Evolutionary conservation across 1,140 invertebrate species (phyloP).

Genomic region (Bacillus rossius): DNA sequence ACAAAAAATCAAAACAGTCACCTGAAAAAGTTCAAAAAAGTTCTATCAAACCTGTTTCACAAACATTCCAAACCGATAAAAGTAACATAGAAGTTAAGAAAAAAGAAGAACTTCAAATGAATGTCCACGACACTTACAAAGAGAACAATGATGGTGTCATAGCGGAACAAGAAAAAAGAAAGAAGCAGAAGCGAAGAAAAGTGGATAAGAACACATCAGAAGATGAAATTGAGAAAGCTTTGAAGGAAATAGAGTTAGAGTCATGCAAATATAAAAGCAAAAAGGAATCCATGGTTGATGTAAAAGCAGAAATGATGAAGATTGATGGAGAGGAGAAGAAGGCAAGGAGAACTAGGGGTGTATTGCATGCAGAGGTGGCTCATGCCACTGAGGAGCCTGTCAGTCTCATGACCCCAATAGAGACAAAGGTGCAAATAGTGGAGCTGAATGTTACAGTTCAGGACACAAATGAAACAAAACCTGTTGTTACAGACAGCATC

Average conservation of each 20-base stretch:
- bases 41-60: conserved; percentile 1
- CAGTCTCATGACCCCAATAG: conserved; percentile 33
- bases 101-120: conserved; percentile 20
- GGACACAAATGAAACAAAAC: not conserved
- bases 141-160: conserved; percentile 32
- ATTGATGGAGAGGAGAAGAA: conserved; percentile 22
- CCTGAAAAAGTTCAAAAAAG: not conserved
- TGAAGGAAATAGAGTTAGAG: conserved; percentile 46
- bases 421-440: not conserved
- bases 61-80: not conserved
- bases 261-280: conserved; percentile 4
- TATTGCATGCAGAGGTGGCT: not conserved
- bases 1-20: not conserved
- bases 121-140: conserved; percentile 30
- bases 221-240: conserved; percentile 55
- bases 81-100: not conserved
- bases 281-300: conserved; percentile 42
- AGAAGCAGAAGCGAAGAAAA: conserved; percentile 38
- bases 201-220: conserved; percentile 41
- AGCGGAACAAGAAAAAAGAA: conserved; percentile 15
- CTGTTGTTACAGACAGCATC: not conserved
- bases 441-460: not conserved
- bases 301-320: conserved; percentile 29
- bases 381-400: conserved; percentile 40
- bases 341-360: conserved; percentile 14